Conservation (phyloP, 1,140 invertebrate species). For the Bicyclus anynana region DNA sequence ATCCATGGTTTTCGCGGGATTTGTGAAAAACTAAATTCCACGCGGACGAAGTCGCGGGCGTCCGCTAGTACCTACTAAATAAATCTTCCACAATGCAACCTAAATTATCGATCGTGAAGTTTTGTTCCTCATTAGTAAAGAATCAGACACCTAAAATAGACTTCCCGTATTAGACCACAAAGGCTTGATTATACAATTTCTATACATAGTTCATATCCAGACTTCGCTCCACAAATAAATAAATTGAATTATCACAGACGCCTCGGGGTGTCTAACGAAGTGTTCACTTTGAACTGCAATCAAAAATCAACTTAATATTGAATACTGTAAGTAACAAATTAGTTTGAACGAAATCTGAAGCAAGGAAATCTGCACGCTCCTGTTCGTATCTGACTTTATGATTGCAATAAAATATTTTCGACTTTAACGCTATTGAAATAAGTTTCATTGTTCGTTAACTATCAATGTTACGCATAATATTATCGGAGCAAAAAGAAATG, state of each 20-base stretch:
- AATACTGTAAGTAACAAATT: constrained; percentile 11
- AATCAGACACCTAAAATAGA: not conserved
- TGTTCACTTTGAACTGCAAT: constrained; percentile 8
- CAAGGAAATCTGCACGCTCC: constrained; percentile 2
- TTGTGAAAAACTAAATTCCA: too few relatives aligned
- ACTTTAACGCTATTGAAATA: constrained; percentile 1
- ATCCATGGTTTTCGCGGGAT: too few relatives aligned
- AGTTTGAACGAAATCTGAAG: not conserved
- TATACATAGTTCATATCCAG: constrained; percentile 23
- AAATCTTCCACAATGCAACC: not conserved
- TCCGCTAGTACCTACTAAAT: too few relatives aligned
- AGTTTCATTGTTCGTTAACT: constrained; percentile 2
- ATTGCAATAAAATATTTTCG: constrained; percentile 10
- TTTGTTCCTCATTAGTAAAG: not conserved
- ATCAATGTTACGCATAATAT: constrained; percentile 7
- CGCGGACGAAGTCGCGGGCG: too few relatives aligned
- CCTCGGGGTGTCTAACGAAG: constrained; percentile 23
- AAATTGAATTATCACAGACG: constrained; percentile 21
- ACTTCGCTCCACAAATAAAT: constrained; percentile 24
- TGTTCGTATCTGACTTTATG: not conserved
- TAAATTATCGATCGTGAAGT: not conserved
- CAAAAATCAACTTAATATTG: constrained; percentile 5
- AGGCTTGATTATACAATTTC: constrained; percentile 19
- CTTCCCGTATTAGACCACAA: constrained; percentile 12
- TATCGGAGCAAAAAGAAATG: constrained; percentile 3